Percentiles rank a stretch among this genome's conserved stretches.
phyloP scores from a whole-genome alignment of 2,113 vertebrate genomes.

The Synodontis membranacea region DNA sequence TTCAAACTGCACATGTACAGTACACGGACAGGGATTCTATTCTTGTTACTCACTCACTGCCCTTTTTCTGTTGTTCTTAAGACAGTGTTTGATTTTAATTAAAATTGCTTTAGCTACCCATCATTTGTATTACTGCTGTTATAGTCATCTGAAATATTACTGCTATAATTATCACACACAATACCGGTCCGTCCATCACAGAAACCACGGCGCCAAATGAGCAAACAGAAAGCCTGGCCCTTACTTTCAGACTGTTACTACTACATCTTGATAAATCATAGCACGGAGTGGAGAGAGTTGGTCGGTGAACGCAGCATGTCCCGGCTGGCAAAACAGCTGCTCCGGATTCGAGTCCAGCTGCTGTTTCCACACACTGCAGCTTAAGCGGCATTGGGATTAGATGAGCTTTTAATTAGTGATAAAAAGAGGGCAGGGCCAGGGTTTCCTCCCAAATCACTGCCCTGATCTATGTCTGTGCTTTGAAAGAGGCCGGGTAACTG shows the following conservation, averaged over 20 bases:
- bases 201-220: not conserved
- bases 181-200: not conserved
- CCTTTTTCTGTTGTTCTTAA: not conserved
- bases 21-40: not conserved
- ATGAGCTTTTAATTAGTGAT: constrained; percentile 45
- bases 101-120: not conserved
- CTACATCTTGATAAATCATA: not conserved
- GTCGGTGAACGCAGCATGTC: not conserved
- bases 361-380: not conserved
- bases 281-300: not conserved
- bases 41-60: not conserved
- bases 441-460: constrained; percentile 34
- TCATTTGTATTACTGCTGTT: not conserved
- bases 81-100: not conserved
- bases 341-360: constrained; percentile 14
- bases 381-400: constrained; percentile 24
- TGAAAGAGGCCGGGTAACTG: not conserved
- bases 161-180: not conserved
- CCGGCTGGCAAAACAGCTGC: constrained; percentile 7
- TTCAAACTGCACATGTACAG: not conserved
- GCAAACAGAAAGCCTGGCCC: constrained; percentile 8
- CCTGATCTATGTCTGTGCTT: constrained; percentile 16
- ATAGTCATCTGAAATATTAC: not conserved
- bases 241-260: not conserved
- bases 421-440: constrained; percentile 15